Conservation (phyloP, 2,113 vertebrate genomes). For the Passer montanus region DNA sequence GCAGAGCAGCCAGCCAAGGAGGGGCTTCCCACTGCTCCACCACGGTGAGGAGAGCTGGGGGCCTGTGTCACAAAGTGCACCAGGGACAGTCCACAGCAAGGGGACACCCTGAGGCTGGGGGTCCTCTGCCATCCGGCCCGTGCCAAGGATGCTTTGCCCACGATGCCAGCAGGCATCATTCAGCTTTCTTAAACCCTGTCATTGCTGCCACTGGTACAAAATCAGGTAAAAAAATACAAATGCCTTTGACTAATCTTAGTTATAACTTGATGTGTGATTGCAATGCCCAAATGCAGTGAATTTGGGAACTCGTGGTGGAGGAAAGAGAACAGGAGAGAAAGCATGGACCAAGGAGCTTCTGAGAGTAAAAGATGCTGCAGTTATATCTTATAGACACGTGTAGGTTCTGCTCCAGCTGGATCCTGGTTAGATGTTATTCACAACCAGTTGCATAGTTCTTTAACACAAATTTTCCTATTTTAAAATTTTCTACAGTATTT, state of each 20-base stretch:
- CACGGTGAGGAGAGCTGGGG: background rate
- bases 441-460: background rate
- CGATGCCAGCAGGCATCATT: background rate
- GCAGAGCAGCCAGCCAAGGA: background rate
- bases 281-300: background rate
- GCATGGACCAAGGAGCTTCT: background rate
- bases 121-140: background rate
- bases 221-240: background rate
- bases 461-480: background rate
- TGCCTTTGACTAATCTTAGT: background rate
- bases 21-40: background rate
- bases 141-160: background rate
- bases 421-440: background rate
- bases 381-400: background rate
- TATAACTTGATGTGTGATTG: background rate
- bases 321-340: background rate
- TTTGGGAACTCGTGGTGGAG: background rate
- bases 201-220: background rate
- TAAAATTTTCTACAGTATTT: background rate
- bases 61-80: fast-evolving
- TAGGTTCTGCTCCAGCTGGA: background rate
- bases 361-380: background rate
- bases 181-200: background rate
- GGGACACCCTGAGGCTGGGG: background rate
- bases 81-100: background rate